Evolutionary conservation across 92 coral and sea anemone species (phyloP).

Genomic region (Phenganax marumi): DNA sequence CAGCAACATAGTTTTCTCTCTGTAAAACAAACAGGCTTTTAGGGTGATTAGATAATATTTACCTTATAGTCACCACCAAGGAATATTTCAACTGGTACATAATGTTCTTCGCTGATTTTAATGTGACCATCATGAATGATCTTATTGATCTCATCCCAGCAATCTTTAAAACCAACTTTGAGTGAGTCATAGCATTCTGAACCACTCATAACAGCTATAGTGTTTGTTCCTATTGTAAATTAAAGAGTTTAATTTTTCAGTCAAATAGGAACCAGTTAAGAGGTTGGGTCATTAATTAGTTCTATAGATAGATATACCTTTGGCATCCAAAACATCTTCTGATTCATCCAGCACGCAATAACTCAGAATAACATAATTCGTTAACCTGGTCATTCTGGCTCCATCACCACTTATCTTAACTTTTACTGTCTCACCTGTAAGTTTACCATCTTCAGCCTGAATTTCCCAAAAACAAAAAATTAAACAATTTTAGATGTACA

Average conservation of each 20-base stretch:
- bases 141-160: slow-evolving; percentile 58
- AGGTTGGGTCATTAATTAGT: slow-evolving; percentile 2
- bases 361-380: slow-evolving; percentile 48
- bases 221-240: slow-evolving; percentile 46
- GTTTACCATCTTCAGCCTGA: slow-evolving; percentile 35
- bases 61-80: slow-evolving; percentile 57
- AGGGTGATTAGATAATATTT: not conserved
- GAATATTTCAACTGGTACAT: slow-evolving; percentile 61
- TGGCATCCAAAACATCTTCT: slow-evolving; percentile 40
- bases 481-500: not conserved
- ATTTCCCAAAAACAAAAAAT: not conserved
- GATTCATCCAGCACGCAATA: slow-evolving; percentile 31
- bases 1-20: not conserved
- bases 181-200: slow-evolving; percentile 52
- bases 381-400: slow-evolving; percentile 40
- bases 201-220: slow-evolving; percentile 60
- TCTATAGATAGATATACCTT: too few relatives aligned
- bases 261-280: not conserved
- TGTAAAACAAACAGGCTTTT: not conserved
- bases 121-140: slow-evolving; percentile 59
- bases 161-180: slow-evolving; percentile 41
- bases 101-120: slow-evolving; percentile 51
- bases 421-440: slow-evolving; percentile 15
- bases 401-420: slow-evolving; percentile 50
- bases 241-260: not conserved